phyloP scores from a whole-genome alignment of 2,888 invertebrate species.

The Drosophila leonis region DNA sequence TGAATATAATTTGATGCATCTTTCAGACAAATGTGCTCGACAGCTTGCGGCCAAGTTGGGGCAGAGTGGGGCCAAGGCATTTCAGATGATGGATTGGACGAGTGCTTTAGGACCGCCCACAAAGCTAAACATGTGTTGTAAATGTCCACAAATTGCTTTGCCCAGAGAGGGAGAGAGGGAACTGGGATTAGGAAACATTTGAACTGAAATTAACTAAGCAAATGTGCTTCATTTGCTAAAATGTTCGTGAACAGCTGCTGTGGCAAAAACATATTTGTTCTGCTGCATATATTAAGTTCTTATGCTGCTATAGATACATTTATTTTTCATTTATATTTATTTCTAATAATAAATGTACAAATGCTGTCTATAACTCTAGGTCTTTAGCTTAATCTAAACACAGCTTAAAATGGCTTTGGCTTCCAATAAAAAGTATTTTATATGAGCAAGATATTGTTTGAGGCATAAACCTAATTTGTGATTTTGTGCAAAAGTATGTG shows the following conservation, averaged over 20 bases:
- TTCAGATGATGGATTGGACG: slow-evolving; percentile 52
- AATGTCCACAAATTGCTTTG: slow-evolving; percentile 49
- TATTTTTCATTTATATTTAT: too few relatives aligned
- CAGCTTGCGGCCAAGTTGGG: slow-evolving; percentile 45
- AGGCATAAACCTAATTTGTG: neutral
- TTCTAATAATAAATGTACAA: slow-evolving; percentile 1
- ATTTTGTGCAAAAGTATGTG: neutral
- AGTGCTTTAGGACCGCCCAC: slow-evolving; percentile 26
- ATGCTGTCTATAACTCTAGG: neutral
- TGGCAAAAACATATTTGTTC: slow-evolving; percentile 14
- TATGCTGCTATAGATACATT: neutral
- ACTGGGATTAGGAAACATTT: neutral
- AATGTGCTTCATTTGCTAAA: slow-evolving; percentile 53
- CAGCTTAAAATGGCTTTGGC: neutral
- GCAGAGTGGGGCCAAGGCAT: neutral
- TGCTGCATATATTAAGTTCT: slow-evolving; percentile 11
- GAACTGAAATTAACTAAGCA: slow-evolving; percentile 52
- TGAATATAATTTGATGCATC: slow-evolving; percentile 58
- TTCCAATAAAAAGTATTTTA: neutral
- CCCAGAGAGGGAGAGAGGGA: neutral
- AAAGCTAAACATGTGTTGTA: slow-evolving; percentile 50
- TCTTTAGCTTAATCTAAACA: neutral
- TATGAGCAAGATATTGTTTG: neutral
- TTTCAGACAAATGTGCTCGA: slow-evolving; percentile 52
- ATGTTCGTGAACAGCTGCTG: slow-evolving; percentile 51